These are phyloP conservation scores for Anolis sagrei DNA, from an alignment of 2,113 vertebrate species.

Conservation along the genomic window DNA sequence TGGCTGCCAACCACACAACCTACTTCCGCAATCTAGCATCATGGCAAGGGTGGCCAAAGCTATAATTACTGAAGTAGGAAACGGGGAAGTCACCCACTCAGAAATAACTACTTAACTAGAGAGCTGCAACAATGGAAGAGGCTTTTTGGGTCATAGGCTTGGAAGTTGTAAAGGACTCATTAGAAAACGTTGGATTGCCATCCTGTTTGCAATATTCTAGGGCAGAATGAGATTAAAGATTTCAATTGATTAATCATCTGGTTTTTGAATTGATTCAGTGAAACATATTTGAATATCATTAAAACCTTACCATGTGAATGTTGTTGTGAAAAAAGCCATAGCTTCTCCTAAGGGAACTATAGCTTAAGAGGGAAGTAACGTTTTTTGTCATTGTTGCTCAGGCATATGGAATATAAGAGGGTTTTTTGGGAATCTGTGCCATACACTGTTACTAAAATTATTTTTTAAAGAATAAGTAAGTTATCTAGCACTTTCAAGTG, in stretches of 20 bases:
- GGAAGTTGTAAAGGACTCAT: constrained; percentile 56
- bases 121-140: constrained; percentile 65
- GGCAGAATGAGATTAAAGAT: constrained; percentile 6
- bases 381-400: no score
- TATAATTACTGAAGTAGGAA: constrained; percentile 63
- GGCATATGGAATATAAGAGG: no score
- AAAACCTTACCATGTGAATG: neutral
- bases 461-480: neutral
- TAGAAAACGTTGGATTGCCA: constrained; percentile 47
- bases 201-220: constrained; percentile 45
- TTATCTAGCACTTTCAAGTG: neutral
- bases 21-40: constrained; percentile 56
- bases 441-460: neutral
- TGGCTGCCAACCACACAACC: neutral
- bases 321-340: neutral
- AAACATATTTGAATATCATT: neutral
- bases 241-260: neutral
- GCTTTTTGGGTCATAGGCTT: constrained; percentile 59
- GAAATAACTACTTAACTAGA: constrained; percentile 65
- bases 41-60: constrained; percentile 57
- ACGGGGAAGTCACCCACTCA: constrained; percentile 64
- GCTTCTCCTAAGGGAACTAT: neutral
- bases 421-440: no score
- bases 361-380: neutral
- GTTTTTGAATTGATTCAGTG: neutral